A percentile compares a stretch with the other conserved stretches of the same genome.
Evolutionary conservation across 1,140 invertebrate genomes (phyloP).

Genomic region (Drosophila pruinosa): DNA sequence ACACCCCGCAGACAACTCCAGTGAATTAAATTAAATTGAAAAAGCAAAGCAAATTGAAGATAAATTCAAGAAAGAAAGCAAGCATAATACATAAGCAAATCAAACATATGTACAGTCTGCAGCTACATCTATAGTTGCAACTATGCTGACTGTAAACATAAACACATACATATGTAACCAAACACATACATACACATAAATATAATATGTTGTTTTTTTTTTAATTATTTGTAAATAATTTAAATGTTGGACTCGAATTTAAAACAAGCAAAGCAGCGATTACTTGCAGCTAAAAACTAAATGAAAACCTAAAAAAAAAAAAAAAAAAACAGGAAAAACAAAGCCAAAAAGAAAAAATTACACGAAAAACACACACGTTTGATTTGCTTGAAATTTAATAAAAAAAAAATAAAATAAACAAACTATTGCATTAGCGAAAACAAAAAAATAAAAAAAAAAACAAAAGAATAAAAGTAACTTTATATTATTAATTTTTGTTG

Average conservation of each 20-base stretch:
- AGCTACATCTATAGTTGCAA: slow-evolving; percentile 63
- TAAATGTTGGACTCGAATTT: slow-evolving; percentile 80
- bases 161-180: slow-evolving; percentile 41
- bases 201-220: slow-evolving; percentile 48
- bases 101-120: slow-evolving; percentile 42
- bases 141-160: slow-evolving; percentile 35
- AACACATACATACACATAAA: slow-evolving; percentile 22
- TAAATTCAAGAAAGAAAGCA: slow-evolving; percentile 24
- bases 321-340: slow-evolving; percentile 20
- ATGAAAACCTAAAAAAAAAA: slow-evolving; percentile 40
- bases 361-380: slow-evolving; percentile 16
- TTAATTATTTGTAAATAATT: slow-evolving; percentile 75
- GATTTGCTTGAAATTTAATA: slow-evolving; percentile 44
- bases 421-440: slow-evolving; percentile 13
- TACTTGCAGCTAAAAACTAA: slow-evolving; percentile 49
- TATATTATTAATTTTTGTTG: slow-evolving; percentile 56
- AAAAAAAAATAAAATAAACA: slow-evolving; percentile 26
- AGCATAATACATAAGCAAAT: slow-evolving; percentile 4
- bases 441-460: not conserved
- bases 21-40: slow-evolving; percentile 57
- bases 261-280: slow-evolving; percentile 55
- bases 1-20: slow-evolving; percentile 28
- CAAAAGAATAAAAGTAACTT: slow-evolving; percentile 24
- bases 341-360: slow-evolving; percentile 30
- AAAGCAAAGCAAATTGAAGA: slow-evolving; percentile 24